Conservation (phyloP, 2,888 invertebrate genomes). For the Ophioninae sp. region DNA sequence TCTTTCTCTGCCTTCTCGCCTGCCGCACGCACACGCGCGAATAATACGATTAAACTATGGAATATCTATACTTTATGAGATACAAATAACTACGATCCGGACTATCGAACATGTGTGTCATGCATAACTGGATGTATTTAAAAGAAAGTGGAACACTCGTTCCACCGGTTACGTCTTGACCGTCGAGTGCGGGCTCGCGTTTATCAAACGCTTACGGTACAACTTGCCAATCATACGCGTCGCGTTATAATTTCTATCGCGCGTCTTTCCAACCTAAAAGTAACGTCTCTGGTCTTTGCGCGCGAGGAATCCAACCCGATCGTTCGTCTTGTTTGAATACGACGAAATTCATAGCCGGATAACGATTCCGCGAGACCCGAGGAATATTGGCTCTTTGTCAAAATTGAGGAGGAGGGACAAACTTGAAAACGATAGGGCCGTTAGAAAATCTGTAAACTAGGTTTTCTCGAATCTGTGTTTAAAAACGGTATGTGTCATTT, state of each 20-base stretch:
- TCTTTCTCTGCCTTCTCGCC: background rate
- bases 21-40: background rate
- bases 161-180: slow-evolving; percentile 62
- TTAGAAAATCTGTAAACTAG: no score
- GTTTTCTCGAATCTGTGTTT: no score
- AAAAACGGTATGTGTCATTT: no score
- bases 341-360: background rate
- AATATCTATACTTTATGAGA: slow-evolving; percentile 5
- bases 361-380: background rate
- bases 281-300: background rate
- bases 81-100: slow-evolving; percentile 62
- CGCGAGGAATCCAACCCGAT: background rate
- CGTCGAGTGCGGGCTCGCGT: slow-evolving; percentile 51
- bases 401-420: no score
- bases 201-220: slow-evolving; percentile 35
- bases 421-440: no score
- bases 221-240: slow-evolving; percentile 25
- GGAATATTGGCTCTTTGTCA: no score
- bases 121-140: slow-evolving; percentile 69
- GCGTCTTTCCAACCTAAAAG: background rate
- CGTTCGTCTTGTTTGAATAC: background rate
- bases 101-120: slow-evolving; percentile 71
- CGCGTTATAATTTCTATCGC: background rate
- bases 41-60: slow-evolving; percentile 5
- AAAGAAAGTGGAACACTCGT: slow-evolving; percentile 73